phyloP scores from a whole-genome alignment of 2,888 invertebrate species.

The Dorcus hopei region DNA sequence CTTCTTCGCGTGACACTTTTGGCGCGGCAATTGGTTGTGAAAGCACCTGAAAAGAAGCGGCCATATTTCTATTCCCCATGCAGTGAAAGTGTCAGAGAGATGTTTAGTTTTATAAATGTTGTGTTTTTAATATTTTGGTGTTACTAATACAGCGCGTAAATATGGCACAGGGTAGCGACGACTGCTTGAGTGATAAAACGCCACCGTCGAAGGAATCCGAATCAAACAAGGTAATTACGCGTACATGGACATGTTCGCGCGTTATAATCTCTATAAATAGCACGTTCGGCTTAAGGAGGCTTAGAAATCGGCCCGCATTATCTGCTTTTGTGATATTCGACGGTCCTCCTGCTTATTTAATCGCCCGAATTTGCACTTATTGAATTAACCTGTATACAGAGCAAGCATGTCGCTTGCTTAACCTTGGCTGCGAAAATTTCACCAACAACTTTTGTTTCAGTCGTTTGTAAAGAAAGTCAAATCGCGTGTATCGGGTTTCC shows the following conservation, averaged over 20 bases:
- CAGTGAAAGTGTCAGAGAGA: conserved; percentile 48
- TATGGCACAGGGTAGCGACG: conserved; percentile 44
- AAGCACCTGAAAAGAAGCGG: conserved; percentile 35
- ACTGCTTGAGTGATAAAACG: conserved; percentile 34
- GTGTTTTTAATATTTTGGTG: conserved; percentile 33
- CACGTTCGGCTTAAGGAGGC: conserved; percentile 22
- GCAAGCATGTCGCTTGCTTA: neutral
- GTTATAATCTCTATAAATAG: conserved; percentile 45
- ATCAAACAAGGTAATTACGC: conserved; percentile 42
- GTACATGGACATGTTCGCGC: conserved; percentile 40
- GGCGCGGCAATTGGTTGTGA: conserved; percentile 26
- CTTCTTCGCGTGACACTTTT: conserved; percentile 8
- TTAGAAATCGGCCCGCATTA: conserved; percentile 4
- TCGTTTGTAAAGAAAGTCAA: conserved; percentile 69
- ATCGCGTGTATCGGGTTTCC: conserved; percentile 60
- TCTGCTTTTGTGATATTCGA: neutral
- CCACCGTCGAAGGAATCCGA: conserved; percentile 33
- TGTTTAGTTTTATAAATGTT: conserved; percentile 40
- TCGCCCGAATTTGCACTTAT: conserved; percentile 10
- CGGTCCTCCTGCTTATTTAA: neutral
- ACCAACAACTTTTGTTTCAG: conserved; percentile 48
- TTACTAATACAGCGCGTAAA: conserved; percentile 35
- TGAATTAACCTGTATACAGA: neutral
- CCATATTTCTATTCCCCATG: conserved; percentile 50
- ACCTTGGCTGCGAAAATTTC: neutral